Conservation (phyloP, 2,888 invertebrate genomes). For the Morpho achilles region DNA sequence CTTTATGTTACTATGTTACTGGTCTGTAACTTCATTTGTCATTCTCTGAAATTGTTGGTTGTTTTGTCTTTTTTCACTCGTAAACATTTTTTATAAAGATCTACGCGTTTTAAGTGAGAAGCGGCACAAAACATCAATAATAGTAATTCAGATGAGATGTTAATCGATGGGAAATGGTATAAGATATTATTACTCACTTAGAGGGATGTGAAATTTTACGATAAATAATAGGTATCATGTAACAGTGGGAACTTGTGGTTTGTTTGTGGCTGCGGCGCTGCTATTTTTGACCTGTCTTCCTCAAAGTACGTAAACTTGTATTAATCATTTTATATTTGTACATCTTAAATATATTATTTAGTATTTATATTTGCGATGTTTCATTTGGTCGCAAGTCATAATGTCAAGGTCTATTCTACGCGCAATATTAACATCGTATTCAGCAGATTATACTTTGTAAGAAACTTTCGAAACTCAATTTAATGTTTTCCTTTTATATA, state of each 20-base stretch:
- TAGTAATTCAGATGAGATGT: constrained; percentile 29
- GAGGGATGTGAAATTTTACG: constrained; percentile 47
- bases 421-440: constrained; percentile 6
- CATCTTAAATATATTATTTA: not conserved
- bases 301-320: constrained; percentile 44
- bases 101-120: constrained; percentile 36
- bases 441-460: not conserved
- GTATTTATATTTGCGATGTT: not conserved
- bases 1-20: not conserved
- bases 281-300: constrained; percentile 58
- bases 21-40: not conserved
- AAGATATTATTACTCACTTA: constrained; percentile 35
- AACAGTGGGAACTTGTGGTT: constrained; percentile 54
- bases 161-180: constrained; percentile 29
- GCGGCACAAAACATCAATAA: constrained; percentile 27
- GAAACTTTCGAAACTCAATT: too few species aligned
- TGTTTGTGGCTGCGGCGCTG: constrained; percentile 56
- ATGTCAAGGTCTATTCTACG: constrained; percentile 22
- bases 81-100: constrained; percentile 30
- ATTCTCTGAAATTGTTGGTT: not conserved
- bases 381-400: constrained; percentile 5
- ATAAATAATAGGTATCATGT: constrained; percentile 56
- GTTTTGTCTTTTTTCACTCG: constrained; percentile 33
- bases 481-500: too few species aligned
- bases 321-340: constrained; percentile 12